Percentiles rank a stretch among this genome's conserved stretches.
phyloP scores from a whole-genome alignment of 2,888 invertebrate genomes.

The Acrobasis repandana region DNA sequence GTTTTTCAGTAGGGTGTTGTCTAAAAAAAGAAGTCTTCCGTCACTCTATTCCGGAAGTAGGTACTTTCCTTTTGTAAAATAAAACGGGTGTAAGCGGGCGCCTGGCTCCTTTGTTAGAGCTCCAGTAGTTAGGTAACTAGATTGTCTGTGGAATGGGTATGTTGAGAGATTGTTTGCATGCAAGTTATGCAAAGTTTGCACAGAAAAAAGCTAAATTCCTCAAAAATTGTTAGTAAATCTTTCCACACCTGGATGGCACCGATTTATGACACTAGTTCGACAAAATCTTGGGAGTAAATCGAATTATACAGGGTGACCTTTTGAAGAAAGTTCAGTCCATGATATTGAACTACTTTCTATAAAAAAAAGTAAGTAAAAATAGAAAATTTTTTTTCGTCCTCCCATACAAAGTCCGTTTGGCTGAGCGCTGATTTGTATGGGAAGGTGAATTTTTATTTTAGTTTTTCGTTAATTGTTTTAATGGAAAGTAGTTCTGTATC shows the following conservation, averaged over 20 bases:
- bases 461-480: no score
- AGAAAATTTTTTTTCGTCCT: no score
- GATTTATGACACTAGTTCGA: no score
- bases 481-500: no score
- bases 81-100: background rate
- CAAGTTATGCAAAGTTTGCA: background rate
- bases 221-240: background rate
- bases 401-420: no score
- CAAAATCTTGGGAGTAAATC: background rate
- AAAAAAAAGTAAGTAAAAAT: no score
- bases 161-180: slow-evolving; percentile 2
- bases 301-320: background rate
- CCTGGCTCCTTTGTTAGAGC: background rate
- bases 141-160: slow-evolving; percentile 8
- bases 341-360: no score
- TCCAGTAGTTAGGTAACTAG: background rate
- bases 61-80: background rate
- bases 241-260: background rate
- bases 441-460: no score
- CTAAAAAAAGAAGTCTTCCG: background rate
- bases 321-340: no score
- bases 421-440: no score
- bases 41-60: background rate
- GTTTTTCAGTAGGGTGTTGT: no score
- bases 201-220: background rate